Percentiles rank a stretch among this genome's conserved stretches.
phyloP scores from a whole-genome alignment of 92 coral and sea anemone genomes.

The Montipora capitata region DNA sequence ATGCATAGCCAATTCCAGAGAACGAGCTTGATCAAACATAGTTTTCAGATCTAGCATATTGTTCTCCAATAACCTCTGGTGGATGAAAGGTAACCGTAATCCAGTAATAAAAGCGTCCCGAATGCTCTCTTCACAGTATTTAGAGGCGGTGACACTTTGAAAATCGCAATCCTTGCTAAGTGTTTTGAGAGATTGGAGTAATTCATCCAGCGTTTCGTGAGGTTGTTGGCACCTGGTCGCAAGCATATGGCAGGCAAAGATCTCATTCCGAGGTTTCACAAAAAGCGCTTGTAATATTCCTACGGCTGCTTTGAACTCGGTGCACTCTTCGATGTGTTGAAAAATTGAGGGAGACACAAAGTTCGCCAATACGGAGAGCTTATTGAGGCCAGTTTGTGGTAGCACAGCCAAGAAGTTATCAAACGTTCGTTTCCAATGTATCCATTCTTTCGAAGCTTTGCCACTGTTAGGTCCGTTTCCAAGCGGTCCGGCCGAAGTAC shows the following conservation, averaged over 20 bases:
- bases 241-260: constrained; percentile 72
- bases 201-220: constrained; percentile 38
- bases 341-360: constrained; percentile 62
- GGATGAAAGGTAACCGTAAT: constrained; percentile 46
- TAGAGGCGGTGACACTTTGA: constrained; percentile 50
- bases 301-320: constrained; percentile 53
- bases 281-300: constrained; percentile 58
- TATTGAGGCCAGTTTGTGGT: constrained; percentile 51
- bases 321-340: constrained; percentile 65
- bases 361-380: constrained; percentile 59
- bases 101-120: constrained; percentile 70
- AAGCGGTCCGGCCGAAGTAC: constrained; percentile 68
- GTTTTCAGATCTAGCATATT: constrained; percentile 32
- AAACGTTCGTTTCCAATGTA: constrained; percentile 68
- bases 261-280: constrained; percentile 60
- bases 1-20: constrained; percentile 58
- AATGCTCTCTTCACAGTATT: constrained; percentile 55
- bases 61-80: constrained; percentile 67
- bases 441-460: constrained; percentile 61
- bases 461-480: constrained; percentile 59
- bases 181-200: constrained; percentile 62
- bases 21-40: constrained; percentile 64
- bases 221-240: constrained; percentile 56
- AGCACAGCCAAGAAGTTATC: constrained; percentile 53
- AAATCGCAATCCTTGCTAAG: constrained; percentile 69